A percentile compares a stretch with the other conserved stretches of the same genome.
Evolutionary conservation across 35 echinoderm and acorn worm genomes (phyloP).

Genomic region (Ophiothrix spiculata): DNA sequence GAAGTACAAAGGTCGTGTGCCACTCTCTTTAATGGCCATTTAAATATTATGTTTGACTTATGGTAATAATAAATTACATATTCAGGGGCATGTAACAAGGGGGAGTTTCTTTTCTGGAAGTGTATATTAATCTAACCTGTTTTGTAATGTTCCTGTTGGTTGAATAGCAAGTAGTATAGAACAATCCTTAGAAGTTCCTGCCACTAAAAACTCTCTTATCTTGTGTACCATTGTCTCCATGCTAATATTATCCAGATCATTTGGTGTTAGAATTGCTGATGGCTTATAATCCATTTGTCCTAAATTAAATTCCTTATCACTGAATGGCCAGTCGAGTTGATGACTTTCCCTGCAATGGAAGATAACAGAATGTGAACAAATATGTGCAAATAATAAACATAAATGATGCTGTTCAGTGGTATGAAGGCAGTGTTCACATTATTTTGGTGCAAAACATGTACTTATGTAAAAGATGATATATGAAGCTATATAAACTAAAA

Average conservation of each 20-base stretch:
- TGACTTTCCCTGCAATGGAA: not conserved
- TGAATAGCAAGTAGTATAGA: conserved; percentile 24
- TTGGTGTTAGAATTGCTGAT: not conserved
- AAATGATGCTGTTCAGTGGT: too few species aligned
- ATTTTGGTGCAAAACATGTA: too few species aligned
- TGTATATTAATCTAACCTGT: not conserved
- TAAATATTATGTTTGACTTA: too few species aligned
- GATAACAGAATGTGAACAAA: not conserved
- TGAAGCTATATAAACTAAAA: too few species aligned
- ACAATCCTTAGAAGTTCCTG: conserved; percentile 11
- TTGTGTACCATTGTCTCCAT: conserved; percentile 2
- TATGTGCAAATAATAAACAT: too few species aligned
- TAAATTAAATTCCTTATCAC: not conserved
- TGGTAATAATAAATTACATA: too few species aligned
- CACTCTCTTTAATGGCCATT: too few species aligned
- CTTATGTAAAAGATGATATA: too few species aligned
- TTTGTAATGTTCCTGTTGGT: not conserved
- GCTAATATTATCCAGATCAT: not conserved
- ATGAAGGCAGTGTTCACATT: too few species aligned
- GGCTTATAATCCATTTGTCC: not conserved
- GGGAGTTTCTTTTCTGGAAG: too few species aligned
- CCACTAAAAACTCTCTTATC: conserved; percentile 1
- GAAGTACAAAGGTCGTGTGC: too few species aligned
- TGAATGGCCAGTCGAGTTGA: not conserved
- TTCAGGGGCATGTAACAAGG: too few species aligned